phyloP scores from a whole-genome alignment of 2,113 vertebrate genomes.

The Chascanopsetta lugubris region DNA sequence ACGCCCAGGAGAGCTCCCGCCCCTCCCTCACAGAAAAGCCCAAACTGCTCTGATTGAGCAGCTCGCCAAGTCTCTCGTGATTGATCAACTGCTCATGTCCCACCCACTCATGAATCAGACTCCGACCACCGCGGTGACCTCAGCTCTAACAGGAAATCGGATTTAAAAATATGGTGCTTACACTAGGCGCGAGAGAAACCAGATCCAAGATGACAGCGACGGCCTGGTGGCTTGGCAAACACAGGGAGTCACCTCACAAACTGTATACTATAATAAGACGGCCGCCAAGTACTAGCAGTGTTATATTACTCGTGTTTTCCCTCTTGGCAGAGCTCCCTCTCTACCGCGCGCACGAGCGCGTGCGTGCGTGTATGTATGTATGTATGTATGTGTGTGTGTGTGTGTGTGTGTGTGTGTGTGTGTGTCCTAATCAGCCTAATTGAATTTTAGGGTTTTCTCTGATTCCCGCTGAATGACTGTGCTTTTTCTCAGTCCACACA shows the following conservation, averaged over 20 bases:
- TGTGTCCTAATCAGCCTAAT: slow-evolving; percentile 60
- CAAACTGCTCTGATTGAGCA: no score
- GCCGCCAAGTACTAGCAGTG: slow-evolving; percentile 28
- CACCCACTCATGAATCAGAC: no score
- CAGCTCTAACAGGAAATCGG: no score
- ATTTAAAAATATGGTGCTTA: slow-evolving; percentile 6
- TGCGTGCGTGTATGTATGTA: slow-evolving; percentile 31
- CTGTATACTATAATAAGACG: slow-evolving; percentile 32
- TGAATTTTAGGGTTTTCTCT: slow-evolving; percentile 57
- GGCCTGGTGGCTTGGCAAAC: slow-evolving; percentile 20
- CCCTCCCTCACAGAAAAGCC: no score
- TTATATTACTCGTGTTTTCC: slow-evolving; percentile 44
- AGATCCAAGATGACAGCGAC: slow-evolving; percentile 19
- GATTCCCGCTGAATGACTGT: slow-evolving; percentile 37
- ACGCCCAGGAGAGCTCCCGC: no score
- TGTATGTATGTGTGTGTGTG: slow-evolving; percentile 25
- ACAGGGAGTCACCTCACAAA: slow-evolving; percentile 26
- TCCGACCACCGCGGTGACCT: no score
- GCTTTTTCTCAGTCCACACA: slow-evolving; percentile 16
- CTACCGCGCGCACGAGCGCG: no score
- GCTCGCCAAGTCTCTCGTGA: no score
- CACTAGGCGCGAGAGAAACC: slow-evolving; percentile 27
- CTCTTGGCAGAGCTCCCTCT: slow-evolving; percentile 17
- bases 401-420: slow-evolving; percentile 26
- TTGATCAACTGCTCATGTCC: no score